Conservation (phyloP, 2,888 invertebrate species). For the Chrysolina haemoptera region DNA sequence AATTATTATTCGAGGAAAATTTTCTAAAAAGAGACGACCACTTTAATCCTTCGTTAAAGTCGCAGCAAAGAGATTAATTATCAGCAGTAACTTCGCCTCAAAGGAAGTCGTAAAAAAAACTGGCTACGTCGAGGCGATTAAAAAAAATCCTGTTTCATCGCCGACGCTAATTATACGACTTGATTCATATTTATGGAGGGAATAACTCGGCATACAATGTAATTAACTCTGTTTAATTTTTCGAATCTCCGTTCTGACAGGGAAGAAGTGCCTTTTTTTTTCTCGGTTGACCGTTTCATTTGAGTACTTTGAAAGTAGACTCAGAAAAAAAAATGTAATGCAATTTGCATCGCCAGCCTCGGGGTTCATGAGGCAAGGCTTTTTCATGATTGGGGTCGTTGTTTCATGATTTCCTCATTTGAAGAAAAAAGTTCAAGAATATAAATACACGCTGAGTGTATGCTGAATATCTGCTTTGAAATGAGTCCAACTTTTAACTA, state of each 20-base stretch:
- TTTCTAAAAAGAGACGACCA: not conserved
- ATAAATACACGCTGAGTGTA: too few relatives aligned
- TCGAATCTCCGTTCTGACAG: conserved; percentile 8
- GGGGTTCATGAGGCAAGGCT: not conserved
- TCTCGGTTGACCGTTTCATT: conserved; percentile 26
- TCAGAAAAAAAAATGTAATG: not conserved
- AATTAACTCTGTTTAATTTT: conserved; percentile 14
- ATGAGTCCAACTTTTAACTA: too few relatives aligned
- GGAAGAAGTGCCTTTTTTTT: not conserved
- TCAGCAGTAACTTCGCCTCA: conserved; percentile 10
- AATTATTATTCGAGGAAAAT: not conserved
- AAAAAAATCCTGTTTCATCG: conserved; percentile 21
- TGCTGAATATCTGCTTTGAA: too few relatives aligned
- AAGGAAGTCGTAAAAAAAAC: conserved; percentile 4
- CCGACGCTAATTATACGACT: conserved; percentile 23
- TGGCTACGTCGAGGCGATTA: conserved; percentile 12
- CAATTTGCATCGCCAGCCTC: not conserved
- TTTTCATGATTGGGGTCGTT: not conserved
- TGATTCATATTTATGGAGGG: conserved; percentile 18
- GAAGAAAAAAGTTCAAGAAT: not conserved
- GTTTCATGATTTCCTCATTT: not conserved
- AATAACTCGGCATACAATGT: conserved; percentile 13
- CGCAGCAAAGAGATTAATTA: conserved; percentile 17
- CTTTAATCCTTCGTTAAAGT: conserved; percentile 3
- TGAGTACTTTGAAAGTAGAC: not conserved